Evolutionary conservation across 2,113 vertebrate species (phyloP).

Genomic region (Pygoscelis antarcticus): DNA sequence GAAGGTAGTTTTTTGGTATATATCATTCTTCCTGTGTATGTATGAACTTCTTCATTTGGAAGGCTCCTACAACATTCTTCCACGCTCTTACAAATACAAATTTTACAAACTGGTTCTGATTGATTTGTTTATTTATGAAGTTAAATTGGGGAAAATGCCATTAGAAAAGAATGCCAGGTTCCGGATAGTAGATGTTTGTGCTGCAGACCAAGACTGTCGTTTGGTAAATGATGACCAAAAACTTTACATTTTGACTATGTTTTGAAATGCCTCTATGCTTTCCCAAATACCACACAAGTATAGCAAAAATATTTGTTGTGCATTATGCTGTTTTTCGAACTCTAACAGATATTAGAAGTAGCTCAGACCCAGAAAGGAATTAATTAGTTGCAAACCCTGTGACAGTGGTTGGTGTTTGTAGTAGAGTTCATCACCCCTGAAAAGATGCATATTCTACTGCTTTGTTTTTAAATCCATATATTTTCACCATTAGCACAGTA

Average conservation of each 20-base stretch:
- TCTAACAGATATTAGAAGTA: background rate
- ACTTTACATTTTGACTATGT: background rate
- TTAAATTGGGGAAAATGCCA: background rate
- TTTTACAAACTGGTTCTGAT: background rate
- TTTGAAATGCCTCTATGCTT: background rate
- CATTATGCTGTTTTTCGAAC: background rate
- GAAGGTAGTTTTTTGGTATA: background rate
- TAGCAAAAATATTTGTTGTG: background rate
- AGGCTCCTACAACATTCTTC: background rate
- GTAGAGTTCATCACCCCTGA: slow-evolving; percentile 3
- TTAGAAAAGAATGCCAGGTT: background rate
- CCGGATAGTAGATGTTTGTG: background rate
- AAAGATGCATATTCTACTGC: slow-evolving; percentile 15
- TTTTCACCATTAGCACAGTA: background rate
- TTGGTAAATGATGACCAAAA: background rate
- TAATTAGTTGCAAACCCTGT: background rate
- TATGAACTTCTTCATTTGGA: background rate
- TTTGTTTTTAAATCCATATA: slow-evolving; percentile 17
- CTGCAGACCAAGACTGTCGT: background rate
- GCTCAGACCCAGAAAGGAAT: background rate
- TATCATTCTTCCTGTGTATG: accelerated
- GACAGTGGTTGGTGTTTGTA: background rate
- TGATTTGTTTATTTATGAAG: background rate
- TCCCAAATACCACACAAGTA: background rate
- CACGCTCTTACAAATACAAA: too few relatives aligned